These are phyloP conservation scores for Clusia tigrina DNA, from an alignment of 2,888 invertebrate genomes.

Conservation along the genomic window DNA sequence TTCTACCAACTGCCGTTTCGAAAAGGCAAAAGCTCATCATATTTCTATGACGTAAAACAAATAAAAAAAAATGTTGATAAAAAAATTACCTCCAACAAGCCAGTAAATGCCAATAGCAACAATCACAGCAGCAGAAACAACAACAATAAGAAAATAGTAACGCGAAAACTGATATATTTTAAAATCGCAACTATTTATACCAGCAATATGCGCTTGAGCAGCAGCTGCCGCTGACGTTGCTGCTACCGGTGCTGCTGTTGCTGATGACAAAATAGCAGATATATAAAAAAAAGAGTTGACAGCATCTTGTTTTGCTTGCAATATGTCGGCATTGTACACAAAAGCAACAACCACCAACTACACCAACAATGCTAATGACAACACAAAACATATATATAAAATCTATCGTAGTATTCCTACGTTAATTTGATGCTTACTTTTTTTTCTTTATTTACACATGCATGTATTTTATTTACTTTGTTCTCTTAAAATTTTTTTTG, in stretches of 20 bases:
- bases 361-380: slow-evolving; percentile 30
- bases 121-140: slow-evolving; percentile 28
- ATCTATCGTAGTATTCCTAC: no score
- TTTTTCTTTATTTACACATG: no score
- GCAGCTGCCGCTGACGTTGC: slow-evolving; percentile 20
- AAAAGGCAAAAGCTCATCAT: not conserved
- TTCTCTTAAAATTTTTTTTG: no score
- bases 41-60: not conserved
- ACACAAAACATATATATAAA: no score
- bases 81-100: not conserved
- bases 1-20: not conserved
- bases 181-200: not conserved
- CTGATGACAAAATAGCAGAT: not conserved
- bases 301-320: slow-evolving; percentile 36
- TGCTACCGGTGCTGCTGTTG: slow-evolving; percentile 20
- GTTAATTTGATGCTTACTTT: no score
- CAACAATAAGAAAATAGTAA: no score
- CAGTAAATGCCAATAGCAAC: not conserved
- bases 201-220: slow-evolving; percentile 16
- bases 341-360: slow-evolving; percentile 42
- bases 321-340: no score
- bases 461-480: no score
- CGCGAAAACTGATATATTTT: slow-evolving; percentile 24
- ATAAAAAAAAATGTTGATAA: not conserved
- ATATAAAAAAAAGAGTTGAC: no score